Evolutionary conservation across 2,113 vertebrate genomes (phyloP).

Genomic region (Fulica atra): DNA sequence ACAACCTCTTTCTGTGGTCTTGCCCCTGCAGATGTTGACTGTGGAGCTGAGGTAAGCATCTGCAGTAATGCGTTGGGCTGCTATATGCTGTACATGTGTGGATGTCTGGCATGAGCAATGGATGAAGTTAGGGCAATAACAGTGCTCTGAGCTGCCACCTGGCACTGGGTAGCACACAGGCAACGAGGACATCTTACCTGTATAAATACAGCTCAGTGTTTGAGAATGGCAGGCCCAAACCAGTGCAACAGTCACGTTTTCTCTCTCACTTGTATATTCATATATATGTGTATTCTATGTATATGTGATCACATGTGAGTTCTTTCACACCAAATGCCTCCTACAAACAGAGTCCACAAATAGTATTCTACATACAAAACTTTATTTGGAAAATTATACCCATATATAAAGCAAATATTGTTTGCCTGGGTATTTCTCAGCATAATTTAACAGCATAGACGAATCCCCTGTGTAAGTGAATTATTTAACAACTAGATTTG

Average conservation of each 20-base stretch:
- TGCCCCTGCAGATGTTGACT: conserved; percentile 66
- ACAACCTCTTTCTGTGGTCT: conserved; percentile 64
- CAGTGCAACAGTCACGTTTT: not conserved
- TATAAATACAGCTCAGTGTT: not conserved
- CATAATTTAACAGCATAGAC: not conserved
- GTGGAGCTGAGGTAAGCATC: conserved; percentile 66
- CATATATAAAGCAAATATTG: not conserved
- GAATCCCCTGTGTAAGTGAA: not conserved
- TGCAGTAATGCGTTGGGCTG: conserved; percentile 11
- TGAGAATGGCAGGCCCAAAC: not conserved
- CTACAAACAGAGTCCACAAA: not conserved
- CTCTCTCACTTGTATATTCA: not conserved
- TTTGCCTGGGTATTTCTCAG: not conserved
- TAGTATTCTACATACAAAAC: not conserved
- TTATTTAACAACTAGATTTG: not conserved
- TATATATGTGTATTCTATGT: not conserved
- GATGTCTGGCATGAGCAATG: conserved; percentile 21
- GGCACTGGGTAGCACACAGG: not conserved
- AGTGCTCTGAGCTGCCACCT: not conserved
- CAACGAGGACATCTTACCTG: not conserved
- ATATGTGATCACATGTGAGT: not conserved
- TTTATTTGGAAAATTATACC: not conserved
- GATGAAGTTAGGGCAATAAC: not conserved
- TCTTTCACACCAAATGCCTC: not conserved
- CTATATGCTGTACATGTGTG: conserved; percentile 60